Percentiles rank a stretch among this genome's conserved stretches.
phyloP scores from a whole-genome alignment of 2,113 vertebrate species.

The Otolemur garnettii region DNA sequence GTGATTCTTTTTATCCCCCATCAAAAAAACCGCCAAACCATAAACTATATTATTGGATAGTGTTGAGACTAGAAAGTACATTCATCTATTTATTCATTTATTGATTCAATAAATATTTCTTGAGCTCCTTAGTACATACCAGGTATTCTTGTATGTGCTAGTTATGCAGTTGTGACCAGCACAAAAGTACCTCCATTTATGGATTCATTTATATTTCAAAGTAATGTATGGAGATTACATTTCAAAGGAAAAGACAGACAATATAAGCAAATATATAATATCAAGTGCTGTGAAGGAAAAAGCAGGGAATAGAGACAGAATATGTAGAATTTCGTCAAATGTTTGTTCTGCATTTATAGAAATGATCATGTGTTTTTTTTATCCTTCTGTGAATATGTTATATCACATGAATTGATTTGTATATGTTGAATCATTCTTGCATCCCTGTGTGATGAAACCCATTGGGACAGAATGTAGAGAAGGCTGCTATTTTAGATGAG shows the following conservation, averaged over 20 bases:
- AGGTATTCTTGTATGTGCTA: background rate
- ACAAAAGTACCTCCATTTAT: conserved; percentile 45
- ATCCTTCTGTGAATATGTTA: background rate
- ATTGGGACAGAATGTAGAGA: conserved; percentile 16
- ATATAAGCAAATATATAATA: conserved; percentile 11
- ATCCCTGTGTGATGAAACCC: background rate
- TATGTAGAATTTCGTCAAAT: background rate
- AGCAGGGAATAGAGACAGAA: conserved; percentile 34
- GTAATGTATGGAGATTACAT: conserved; percentile 10
- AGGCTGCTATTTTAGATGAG: background rate
- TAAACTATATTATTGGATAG: conserved; percentile 41
- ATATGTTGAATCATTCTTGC: background rate
- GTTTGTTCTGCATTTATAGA: background rate
- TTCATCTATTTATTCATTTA: conserved; percentile 8
- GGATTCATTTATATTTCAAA: background rate
- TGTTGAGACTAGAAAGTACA: conserved; percentile 43
- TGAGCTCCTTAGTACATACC: background rate
- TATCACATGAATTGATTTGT: background rate
- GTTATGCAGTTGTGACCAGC: conserved; percentile 17
- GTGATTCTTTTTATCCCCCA: background rate
- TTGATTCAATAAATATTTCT: conserved; percentile 46
- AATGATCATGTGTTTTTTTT: background rate
- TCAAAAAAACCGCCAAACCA: conserved; percentile 13
- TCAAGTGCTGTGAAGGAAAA: conserved; percentile 36
- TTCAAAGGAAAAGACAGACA: background rate